A percentile compares a stretch with the other conserved stretches of the same genome.
These are phyloP conservation scores for Ateles fusciceps DNA, from an alignment of 2,797 vertebrate species.

Conservation along the genomic window DNA sequence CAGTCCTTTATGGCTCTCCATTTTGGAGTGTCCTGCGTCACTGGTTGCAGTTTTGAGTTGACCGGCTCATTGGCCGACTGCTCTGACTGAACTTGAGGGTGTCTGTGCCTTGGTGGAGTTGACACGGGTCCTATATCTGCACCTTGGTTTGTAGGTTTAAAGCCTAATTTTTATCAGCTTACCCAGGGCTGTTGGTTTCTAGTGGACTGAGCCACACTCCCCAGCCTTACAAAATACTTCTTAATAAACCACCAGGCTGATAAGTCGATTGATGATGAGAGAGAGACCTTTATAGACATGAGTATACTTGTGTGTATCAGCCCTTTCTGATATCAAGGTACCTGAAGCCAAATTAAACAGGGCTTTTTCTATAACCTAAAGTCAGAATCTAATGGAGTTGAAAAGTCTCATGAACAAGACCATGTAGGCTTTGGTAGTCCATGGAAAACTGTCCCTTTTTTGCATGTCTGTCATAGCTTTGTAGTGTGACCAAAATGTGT, in stretches of 20 bases:
- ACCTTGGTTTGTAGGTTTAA: neutral
- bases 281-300: neutral
- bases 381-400: neutral
- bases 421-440: neutral
- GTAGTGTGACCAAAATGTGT: neutral
- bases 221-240: neutral
- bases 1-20: neutral
- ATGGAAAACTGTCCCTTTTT: neutral
- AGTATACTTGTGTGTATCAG: neutral
- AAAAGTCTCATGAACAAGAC: neutral
- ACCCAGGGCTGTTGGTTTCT: neutral
- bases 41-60: neutral
- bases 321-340: neutral
- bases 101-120: neutral
- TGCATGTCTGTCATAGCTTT: neutral
- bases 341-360: slow-evolving; percentile 9
- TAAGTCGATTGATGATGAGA: neutral
- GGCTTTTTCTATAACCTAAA: neutral
- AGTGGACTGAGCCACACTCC: neutral
- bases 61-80: neutral
- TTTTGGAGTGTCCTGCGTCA: neutral
- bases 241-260: neutral
- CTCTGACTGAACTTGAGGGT: neutral
- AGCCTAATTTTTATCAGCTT: neutral
- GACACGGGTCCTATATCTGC: neutral